phyloP scores from a whole-genome alignment of 2,888 invertebrate species.

The Andrena bucephala region DNA sequence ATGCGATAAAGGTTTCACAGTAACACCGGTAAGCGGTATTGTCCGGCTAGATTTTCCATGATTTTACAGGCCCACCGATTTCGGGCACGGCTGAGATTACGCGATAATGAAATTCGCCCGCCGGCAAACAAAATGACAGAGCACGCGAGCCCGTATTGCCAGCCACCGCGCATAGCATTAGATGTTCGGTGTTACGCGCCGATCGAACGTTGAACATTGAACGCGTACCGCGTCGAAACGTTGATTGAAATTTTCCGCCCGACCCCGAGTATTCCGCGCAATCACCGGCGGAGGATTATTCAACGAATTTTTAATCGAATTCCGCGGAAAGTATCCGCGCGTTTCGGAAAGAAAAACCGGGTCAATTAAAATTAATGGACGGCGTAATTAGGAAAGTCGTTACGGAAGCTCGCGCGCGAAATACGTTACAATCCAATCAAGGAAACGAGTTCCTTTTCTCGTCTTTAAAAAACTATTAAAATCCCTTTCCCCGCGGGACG shows the following conservation, averaged over 20 bases:
- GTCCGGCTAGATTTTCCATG: slow-evolving; percentile 58
- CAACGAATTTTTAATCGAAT: slow-evolving; percentile 58
- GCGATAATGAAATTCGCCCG: slow-evolving; percentile 58
- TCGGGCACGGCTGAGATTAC: slow-evolving; percentile 56
- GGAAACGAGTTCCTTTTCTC: slow-evolving; percentile 61
- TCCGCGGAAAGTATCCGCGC: slow-evolving; percentile 42
- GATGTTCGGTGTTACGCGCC: slow-evolving; percentile 25
- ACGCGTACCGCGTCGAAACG: not conserved
- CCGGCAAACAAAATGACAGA: slow-evolving; percentile 59
- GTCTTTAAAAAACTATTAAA: slow-evolving; percentile 63
- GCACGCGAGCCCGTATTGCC: slow-evolving; percentile 36
- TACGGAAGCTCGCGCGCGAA: slow-evolving; percentile 53
- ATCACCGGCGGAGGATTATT: slow-evolving; percentile 10
- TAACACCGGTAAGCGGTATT: slow-evolving; percentile 67
- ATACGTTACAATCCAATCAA: slow-evolving; percentile 65
- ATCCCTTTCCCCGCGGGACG: slow-evolving; percentile 30
- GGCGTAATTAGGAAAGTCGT: slow-evolving; percentile 67
- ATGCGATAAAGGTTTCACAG: slow-evolving; percentile 62
- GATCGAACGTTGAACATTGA: slow-evolving; percentile 23
- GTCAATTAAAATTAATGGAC: slow-evolving; percentile 70
- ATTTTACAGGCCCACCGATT: slow-evolving; percentile 58
- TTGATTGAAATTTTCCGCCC: slow-evolving; percentile 31
- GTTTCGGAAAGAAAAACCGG: slow-evolving; percentile 58
- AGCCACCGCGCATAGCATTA: slow-evolving; percentile 46
- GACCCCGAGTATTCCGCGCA: slow-evolving; percentile 10